Percentiles rank a stretch among this genome's conserved stretches.
These are phyloP conservation scores for Caretta caretta DNA, from an alignment of 2,113 vertebrate species.

Conservation along the genomic window DNA sequence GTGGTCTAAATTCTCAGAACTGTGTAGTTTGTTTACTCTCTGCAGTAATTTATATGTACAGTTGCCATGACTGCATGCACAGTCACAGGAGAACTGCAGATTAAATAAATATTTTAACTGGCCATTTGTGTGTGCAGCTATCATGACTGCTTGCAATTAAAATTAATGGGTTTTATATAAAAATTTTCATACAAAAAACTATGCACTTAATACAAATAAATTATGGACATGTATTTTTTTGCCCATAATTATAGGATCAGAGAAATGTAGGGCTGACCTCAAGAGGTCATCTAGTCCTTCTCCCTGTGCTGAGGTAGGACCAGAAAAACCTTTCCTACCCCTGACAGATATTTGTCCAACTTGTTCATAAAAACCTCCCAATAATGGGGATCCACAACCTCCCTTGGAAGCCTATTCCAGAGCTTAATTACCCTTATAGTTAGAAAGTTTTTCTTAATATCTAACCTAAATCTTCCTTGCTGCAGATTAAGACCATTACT, in stretches of 20 bases:
- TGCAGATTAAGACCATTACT: background rate
- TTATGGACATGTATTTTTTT: background rate
- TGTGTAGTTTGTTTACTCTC: fast-evolving
- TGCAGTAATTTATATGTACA: background rate
- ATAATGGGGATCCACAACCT: background rate
- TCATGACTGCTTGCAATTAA: background rate
- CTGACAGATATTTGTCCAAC: background rate
- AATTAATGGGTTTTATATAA: background rate
- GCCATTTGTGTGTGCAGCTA: background rate
- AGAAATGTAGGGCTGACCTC: background rate
- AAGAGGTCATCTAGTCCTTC: background rate
- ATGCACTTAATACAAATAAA: slow-evolving; percentile 8
- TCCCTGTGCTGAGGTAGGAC: background rate
- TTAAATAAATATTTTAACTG: background rate
- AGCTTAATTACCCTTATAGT: background rate
- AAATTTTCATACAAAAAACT: background rate
- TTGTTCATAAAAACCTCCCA: background rate
- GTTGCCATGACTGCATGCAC: background rate
- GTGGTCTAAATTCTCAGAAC: background rate
- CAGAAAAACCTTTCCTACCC: background rate
- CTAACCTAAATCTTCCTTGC: background rate
- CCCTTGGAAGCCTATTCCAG: background rate
- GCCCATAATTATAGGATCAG: background rate
- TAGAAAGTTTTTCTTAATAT: background rate
- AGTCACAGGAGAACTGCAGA: background rate